Evolutionary conservation across 2,888 invertebrate species (phyloP), one percentile per base, ranked within the genome.

Genomic region (Acleris cristana): DNA sequence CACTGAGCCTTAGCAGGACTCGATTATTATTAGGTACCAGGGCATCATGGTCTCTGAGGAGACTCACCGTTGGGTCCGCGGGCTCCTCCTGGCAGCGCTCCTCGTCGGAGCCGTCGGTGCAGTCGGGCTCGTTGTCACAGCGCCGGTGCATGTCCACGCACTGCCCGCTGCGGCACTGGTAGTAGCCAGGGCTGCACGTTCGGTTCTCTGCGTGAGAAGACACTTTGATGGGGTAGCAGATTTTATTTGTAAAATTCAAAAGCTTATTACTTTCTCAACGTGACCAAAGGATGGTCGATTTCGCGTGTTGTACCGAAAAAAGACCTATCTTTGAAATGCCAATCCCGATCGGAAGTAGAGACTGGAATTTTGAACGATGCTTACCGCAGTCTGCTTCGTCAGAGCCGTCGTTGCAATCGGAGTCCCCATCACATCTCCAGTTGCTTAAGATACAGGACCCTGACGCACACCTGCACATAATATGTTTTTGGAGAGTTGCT

Each of bases 81-180:
- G 16, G 16, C 12, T 18, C 30, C 1, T 70, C 75, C 2, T 80
- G 82, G 49, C 88, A 95, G 68, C 94, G 94, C 1, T 86, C 82
- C 83, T 97, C 97, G 76, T 97, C 97, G 0, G 96, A 95, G 14
- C 87, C 90, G 83, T 98, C 97, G 0, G 81, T 75, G 80, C 98
- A 98, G 85, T 98, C 97, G 54, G 89, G 86, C n/a, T 93, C 90
- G 0, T 94, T 94, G 81, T 98, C 96, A 82, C 98, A 98, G 54
- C 95, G 94, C 90, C 94, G 94, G 58, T 84, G 89, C 67, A 94
- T 86, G 6, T 95, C 93, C 60, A 98, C 94, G 78, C 98, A 98
- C 21, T 93, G 88, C 0, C 95, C 95, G 71, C 94, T 94, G 26
- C 85, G 85, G 79, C 97, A 97, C 70, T 94, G 94, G 80, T 94